phyloP scores from a whole-genome alignment of 2,888 invertebrate species.

The Pterobdella sp. region DNA sequence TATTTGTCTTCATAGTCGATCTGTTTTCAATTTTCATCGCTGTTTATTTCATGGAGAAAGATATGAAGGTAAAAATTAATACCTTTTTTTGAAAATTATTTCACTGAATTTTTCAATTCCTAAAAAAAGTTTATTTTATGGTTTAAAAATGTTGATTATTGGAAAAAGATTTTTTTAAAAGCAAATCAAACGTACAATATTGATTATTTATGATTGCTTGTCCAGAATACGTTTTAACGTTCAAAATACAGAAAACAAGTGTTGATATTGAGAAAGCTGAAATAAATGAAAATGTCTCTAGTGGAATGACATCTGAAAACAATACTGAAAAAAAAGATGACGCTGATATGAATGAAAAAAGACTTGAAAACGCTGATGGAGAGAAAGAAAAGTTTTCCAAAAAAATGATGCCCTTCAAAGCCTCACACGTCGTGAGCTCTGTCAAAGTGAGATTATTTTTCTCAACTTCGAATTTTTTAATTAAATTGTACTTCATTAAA shows the following conservation, averaged over 20 bases:
- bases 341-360: too few species aligned
- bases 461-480: background rate
- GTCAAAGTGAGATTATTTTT: conserved; percentile 9
- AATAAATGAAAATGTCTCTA: too few species aligned
- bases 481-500: background rate
- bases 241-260: too few species aligned
- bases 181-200: too few species aligned
- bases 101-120: background rate
- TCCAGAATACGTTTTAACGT: too few species aligned
- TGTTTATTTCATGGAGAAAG: conserved; percentile 29
- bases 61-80: conserved; percentile 11
- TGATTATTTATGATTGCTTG: too few species aligned
- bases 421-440: conserved; percentile 13
- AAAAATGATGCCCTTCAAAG: conserved; percentile 26
- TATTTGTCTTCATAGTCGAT: conserved; percentile 42
- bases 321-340: too few species aligned
- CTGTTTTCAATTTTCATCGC: conserved; percentile 41
- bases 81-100: background rate
- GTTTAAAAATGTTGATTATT: too few species aligned
- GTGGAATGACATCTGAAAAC: too few species aligned
- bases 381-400: background rate
- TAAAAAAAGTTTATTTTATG: background rate
- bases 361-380: too few species aligned
- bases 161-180: too few species aligned
- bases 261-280: too few species aligned